A percentile compares a stretch with the other conserved stretches of the same genome.
Conservation (phyloP, 2,888 invertebrate species). For the Gordius sp. region DNA sequence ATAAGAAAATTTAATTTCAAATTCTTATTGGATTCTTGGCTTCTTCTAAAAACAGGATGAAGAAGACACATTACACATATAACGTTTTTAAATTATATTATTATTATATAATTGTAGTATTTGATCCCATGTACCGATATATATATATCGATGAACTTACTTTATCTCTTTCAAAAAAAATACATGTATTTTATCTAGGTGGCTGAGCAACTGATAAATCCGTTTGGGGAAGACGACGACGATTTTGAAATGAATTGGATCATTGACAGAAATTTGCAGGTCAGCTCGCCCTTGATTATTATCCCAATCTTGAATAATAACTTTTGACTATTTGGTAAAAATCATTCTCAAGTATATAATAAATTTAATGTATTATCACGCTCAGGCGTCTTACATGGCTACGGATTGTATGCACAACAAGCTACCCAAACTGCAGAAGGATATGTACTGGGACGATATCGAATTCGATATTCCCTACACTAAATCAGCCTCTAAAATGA, state of each 20-base stretch:
- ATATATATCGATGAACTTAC: neutral
- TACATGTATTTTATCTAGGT: slow-evolving; percentile 31
- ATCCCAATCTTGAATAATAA: neutral
- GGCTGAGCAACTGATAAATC: slow-evolving; percentile 71
- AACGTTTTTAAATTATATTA: neutral
- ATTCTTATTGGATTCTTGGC: too few relatives aligned
- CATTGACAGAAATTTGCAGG: slow-evolving; percentile 8
- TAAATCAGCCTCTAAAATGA: slow-evolving; percentile 49
- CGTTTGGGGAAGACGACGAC: slow-evolving; percentile 77
- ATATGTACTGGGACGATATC: slow-evolving; percentile 36
- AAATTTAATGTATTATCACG: slow-evolving; percentile 16
- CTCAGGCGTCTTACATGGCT: slow-evolving; percentile 65
- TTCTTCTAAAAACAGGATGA: too few relatives aligned
- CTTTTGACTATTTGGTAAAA: neutral
- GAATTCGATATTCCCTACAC: slow-evolving; percentile 39
- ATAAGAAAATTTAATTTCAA: too few relatives aligned
- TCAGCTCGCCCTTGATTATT: neutral
- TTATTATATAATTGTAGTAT: neutral
- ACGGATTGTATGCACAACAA: slow-evolving; percentile 86
- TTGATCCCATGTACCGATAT: neutral
- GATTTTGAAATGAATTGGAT: slow-evolving; percentile 43
- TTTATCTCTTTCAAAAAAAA: neutral
- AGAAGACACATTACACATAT: too few relatives aligned
- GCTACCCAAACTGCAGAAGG: slow-evolving; percentile 64
- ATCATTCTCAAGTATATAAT: slow-evolving; percentile 4